These are phyloP conservation scores for Ericerus pela DNA, from an alignment of 1,140 invertebrate species.

Conservation along the genomic window DNA sequence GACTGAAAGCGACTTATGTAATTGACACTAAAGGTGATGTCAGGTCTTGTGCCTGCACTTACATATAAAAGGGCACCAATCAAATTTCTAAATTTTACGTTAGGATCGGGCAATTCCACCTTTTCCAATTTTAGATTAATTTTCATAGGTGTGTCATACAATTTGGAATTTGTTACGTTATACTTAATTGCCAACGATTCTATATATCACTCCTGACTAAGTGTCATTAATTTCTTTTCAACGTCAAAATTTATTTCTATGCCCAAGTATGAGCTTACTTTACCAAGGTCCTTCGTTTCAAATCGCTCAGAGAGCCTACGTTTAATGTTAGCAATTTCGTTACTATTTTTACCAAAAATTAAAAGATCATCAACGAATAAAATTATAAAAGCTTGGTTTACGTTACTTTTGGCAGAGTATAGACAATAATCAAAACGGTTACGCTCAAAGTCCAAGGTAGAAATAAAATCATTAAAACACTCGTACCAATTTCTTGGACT, in stretches of 20 bases:
- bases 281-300: constrained; percentile 7
- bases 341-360: neutral
- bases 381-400: neutral
- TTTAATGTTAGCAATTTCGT: neutral
- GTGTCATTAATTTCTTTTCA: neutral
- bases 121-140: neutral
- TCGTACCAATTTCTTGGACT: constrained; percentile 13
- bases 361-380: constrained; percentile 13
- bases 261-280: neutral
- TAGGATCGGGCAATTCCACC: neutral
- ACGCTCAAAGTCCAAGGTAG: neutral
- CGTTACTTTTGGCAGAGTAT: neutral
- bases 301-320: neutral
- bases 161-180: neutral
- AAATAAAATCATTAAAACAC: neutral
- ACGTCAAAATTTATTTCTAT: constrained; percentile 4
- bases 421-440: constrained; percentile 3
- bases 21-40: constrained; percentile 28
- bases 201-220: constrained; percentile 6
- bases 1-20: constrained; percentile 29
- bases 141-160: constrained; percentile 1
- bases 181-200: neutral
- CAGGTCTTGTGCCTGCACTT: constrained; percentile 21
- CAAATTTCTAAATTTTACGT: neutral
- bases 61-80: neutral